Conservation (phyloP, 2,797 vertebrate species). For the Tolypeutes matacus region DNA sequence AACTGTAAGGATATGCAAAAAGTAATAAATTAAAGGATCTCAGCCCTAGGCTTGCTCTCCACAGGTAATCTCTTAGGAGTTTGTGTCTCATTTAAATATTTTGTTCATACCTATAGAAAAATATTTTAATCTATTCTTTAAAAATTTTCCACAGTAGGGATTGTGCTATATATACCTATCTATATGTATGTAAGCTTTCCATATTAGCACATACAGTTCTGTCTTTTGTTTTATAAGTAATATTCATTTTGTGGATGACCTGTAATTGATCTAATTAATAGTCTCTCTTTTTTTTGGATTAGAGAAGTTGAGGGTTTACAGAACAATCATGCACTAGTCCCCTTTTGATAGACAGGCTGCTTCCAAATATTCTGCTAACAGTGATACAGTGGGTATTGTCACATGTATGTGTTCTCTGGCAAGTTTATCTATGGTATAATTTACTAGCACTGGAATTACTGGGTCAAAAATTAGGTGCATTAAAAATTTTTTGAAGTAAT, state of each 20-base stretch:
- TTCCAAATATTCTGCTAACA: not conserved
- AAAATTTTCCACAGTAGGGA: not conserved
- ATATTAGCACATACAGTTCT: not conserved
- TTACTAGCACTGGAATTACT: constrained; percentile 32
- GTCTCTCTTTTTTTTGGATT: not conserved
- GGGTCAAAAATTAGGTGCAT: not conserved
- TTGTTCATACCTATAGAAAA: not conserved
- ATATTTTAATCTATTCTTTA: not conserved
- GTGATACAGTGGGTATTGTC: not conserved
- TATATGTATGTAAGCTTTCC: not conserved
- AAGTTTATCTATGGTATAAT: not conserved
- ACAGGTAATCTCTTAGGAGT: constrained; percentile 37
- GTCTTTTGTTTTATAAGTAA: not conserved
- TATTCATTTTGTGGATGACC: constrained; percentile 12
- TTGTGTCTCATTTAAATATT: constrained; percentile 39
- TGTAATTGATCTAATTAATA: not conserved
- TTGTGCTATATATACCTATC: not conserved
- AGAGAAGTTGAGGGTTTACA: too few relatives aligned
- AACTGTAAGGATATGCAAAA: constrained; percentile 23
- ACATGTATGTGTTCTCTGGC: not conserved
- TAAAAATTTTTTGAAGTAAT: not conserved
- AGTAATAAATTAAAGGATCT: constrained; percentile 25
- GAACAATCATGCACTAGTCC: not conserved
- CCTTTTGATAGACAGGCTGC: not conserved
- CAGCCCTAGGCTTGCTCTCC: not conserved